Conservation (phyloP, 2,113 vertebrate genomes). For the Dissostichus mawsoni region DNA sequence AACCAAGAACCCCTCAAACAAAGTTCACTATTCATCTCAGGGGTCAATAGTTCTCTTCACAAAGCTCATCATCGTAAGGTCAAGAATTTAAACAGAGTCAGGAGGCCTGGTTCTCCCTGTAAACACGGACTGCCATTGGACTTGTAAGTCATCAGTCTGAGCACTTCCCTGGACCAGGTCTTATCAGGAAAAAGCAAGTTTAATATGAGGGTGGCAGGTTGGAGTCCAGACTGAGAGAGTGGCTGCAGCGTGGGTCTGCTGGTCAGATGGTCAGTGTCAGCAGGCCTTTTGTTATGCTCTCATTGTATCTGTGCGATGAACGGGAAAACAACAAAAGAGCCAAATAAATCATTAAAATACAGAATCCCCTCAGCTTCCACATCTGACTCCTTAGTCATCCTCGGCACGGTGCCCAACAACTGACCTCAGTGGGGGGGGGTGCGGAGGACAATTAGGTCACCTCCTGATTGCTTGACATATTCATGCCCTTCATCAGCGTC, state of each 20-base stretch:
- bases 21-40: conserved; percentile 73
- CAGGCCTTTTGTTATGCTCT: conserved; percentile 74
- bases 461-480: conserved; percentile 76
- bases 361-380: conserved; percentile 73
- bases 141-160: conserved; percentile 39
- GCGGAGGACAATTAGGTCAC: conserved; percentile 80
- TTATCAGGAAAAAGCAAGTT: conserved; percentile 36
- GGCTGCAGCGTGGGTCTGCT: conserved; percentile 68
- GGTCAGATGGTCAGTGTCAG: conserved; percentile 81
- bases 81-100: conserved; percentile 70
- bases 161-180: conserved; percentile 27
- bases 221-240: conserved; percentile 56
- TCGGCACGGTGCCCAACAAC: conserved; percentile 57
- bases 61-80: conserved; percentile 69
- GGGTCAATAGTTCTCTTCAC: conserved; percentile 72
- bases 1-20: conserved; percentile 58
- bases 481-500: conserved; percentile 72
- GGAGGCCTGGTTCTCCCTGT: conserved; percentile 41
- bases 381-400: conserved; percentile 79
- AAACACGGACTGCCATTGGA: conserved; percentile 64
- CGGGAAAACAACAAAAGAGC: conserved; percentile 79
- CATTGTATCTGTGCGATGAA: conserved; percentile 82
- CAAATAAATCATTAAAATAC: conserved; percentile 81
- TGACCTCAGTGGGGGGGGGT: conserved; percentile 65
- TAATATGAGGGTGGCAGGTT: conserved; percentile 45